Percentiles rank a stretch among this genome's conserved stretches.
Evolutionary conservation across 2,888 invertebrate genomes (phyloP).

Genomic region (Blera fallax): DNA sequence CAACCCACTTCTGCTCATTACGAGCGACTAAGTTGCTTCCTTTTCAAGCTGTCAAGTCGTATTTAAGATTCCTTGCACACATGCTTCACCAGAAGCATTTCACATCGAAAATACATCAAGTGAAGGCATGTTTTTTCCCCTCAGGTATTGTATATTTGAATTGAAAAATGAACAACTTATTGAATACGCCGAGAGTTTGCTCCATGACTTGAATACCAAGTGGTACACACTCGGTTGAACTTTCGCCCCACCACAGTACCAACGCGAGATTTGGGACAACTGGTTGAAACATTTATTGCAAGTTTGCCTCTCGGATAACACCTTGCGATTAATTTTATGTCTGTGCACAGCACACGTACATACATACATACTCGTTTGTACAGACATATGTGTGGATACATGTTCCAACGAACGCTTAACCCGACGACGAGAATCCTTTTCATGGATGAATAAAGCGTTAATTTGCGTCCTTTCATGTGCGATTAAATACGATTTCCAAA

Average conservation of each 20-base stretch:
- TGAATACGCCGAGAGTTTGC: conserved; percentile 25
- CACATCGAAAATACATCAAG: conserved; percentile 9
- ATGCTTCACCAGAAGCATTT: background rate
- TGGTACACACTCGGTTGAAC: conserved; percentile 2
- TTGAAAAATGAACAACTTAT: conserved; percentile 23
- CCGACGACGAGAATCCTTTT: background rate
- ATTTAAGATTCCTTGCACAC: conserved; percentile 29
- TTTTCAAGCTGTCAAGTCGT: background rate
- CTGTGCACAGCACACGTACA: background rate
- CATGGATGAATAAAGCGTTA: conserved; percentile 13
- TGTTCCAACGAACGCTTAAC: background rate
- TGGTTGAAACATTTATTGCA: conserved; percentile 18
- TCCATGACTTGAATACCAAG: conserved; percentile 32
- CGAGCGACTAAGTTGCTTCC: background rate
- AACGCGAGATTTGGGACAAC: conserved; percentile 7
- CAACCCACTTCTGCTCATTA: background rate
- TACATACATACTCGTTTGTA: background rate
- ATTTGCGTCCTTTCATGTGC: conserved; percentile 38
- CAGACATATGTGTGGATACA: background rate
- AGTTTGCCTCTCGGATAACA: background rate
- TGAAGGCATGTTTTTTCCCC: background rate
- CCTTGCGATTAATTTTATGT: background rate
- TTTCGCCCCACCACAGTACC: background rate
- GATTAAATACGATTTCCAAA: conserved; percentile 20
- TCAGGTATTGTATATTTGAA: background rate